phyloP scores from a whole-genome alignment of 2,888 invertebrate species.

The Pseudococcus jackbeardsleyi region DNA sequence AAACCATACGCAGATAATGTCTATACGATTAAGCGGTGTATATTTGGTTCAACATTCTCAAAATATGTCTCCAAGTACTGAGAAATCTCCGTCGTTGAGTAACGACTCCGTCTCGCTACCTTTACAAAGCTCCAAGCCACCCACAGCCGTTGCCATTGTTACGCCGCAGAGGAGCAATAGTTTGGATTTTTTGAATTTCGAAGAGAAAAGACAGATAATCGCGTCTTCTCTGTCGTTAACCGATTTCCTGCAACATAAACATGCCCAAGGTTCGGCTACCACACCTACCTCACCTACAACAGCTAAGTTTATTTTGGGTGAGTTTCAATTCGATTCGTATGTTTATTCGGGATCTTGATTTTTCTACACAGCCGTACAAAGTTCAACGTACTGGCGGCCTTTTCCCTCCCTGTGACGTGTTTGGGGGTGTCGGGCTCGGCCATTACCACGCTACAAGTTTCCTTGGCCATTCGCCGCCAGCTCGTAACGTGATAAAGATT shows the following conservation, averaged over 20 bases:
- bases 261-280: conserved; percentile 73
- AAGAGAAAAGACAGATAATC: conserved; percentile 90
- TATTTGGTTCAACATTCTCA: conserved; percentile 61
- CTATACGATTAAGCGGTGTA: conserved; percentile 61
- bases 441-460: background rate
- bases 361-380: background rate
- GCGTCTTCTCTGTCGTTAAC: conserved; percentile 89
- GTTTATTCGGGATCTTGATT: background rate
- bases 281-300: conserved; percentile 68
- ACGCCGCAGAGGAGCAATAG: conserved; percentile 84
- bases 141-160: conserved; percentile 73
- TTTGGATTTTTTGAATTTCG: conserved; percentile 90
- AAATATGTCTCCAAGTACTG: conserved; percentile 64
- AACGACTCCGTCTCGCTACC: conserved; percentile 58
- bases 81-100: conserved; percentile 60
- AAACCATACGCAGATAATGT: conserved; percentile 56
- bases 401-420: background rate
- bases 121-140: conserved; percentile 65
- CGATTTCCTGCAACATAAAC: conserved; percentile 81
- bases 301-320: conserved; percentile 67
- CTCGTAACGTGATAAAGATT: conserved; percentile 28
- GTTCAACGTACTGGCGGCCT: conserved; percentile 37
- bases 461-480: background rate
- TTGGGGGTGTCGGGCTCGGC: background rate
- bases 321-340: conserved; percentile 24